These are phyloP conservation scores for Phenganax subtilis DNA, from an alignment of 92 coral and sea anemone species.

Conservation along the genomic window DNA sequence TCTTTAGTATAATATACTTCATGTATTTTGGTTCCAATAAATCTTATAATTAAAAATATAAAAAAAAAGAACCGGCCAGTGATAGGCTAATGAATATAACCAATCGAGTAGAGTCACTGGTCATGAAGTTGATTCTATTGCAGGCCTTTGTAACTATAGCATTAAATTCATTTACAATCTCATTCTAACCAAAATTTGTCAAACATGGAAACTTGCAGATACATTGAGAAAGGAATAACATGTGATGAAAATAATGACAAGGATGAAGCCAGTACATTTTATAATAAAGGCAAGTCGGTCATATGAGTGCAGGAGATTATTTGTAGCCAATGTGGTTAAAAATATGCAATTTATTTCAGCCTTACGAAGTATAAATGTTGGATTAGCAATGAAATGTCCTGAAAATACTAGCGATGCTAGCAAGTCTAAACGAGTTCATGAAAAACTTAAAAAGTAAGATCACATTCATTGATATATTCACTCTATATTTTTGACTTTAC, in stretches of 20 bases:
- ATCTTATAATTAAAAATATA: no score
- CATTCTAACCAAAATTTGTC: neutral
- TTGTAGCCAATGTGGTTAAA: neutral
- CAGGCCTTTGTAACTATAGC: neutral
- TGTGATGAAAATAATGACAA: conserved; percentile 73
- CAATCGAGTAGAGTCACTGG: no score
- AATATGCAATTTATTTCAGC: conserved; percentile 42
- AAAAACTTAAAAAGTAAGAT: conserved; percentile 77
- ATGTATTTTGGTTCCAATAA: no score
- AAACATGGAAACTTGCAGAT: conserved; percentile 30
- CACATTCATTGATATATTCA: no score
- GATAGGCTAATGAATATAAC: no score
- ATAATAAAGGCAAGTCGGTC: conserved; percentile 62
- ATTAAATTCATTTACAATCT: neutral
- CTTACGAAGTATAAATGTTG: conserved; percentile 65
- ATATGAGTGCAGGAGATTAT: neutral
- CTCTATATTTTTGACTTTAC: no score
- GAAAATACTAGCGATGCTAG: conserved; percentile 56
- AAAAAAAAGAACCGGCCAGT: no score
- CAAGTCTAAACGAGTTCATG: conserved; percentile 61
- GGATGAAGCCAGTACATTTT: conserved; percentile 62
- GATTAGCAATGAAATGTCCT: conserved; percentile 59
- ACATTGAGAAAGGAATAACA: conserved; percentile 67
- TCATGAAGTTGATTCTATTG: neutral
- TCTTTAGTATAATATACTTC: no score